Conservation (phyloP, 2,797 vertebrate species). For the Pogonophryne albipinna region DNA sequence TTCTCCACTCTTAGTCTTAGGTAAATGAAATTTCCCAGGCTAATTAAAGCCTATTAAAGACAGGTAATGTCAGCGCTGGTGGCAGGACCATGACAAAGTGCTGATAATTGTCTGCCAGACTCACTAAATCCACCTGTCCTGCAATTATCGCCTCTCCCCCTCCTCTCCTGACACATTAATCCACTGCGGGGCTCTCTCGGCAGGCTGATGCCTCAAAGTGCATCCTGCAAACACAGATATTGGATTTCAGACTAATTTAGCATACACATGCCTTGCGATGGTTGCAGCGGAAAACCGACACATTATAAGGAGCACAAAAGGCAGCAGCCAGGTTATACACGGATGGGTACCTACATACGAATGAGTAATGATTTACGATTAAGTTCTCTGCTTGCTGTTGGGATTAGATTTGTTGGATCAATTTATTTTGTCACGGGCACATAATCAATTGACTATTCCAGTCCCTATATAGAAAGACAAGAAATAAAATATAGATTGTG, state of each 20-base stretch:
- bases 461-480: constrained; percentile 30
- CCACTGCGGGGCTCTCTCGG: constrained; percentile 49
- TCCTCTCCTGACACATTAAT: constrained; percentile 76
- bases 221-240: constrained; percentile 70
- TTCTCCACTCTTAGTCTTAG: constrained; percentile 67
- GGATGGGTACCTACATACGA: constrained; percentile 11
- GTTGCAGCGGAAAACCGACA: constrained; percentile 39
- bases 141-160: constrained; percentile 68
- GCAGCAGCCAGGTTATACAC: constrained; percentile 27
- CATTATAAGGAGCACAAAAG: constrained; percentile 41
- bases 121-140: constrained; percentile 88
- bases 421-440: constrained; percentile 52
- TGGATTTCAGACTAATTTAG: constrained; percentile 64
- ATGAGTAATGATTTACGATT: constrained; percentile 34
- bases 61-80: constrained; percentile 85
- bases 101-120: constrained; percentile 89
- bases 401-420: constrained; percentile 37
- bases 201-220: constrained; percentile 70
- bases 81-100: constrained; percentile 87
- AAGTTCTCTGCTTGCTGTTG: constrained; percentile 24
- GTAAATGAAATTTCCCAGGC: constrained; percentile 84
- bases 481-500: constrained; percentile 30
- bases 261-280: constrained; percentile 54
- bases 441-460: constrained; percentile 43
- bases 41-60: constrained; percentile 89